Conservation (phyloP, 2,797 vertebrate genomes). For the Taenioides sp. region DNA sequence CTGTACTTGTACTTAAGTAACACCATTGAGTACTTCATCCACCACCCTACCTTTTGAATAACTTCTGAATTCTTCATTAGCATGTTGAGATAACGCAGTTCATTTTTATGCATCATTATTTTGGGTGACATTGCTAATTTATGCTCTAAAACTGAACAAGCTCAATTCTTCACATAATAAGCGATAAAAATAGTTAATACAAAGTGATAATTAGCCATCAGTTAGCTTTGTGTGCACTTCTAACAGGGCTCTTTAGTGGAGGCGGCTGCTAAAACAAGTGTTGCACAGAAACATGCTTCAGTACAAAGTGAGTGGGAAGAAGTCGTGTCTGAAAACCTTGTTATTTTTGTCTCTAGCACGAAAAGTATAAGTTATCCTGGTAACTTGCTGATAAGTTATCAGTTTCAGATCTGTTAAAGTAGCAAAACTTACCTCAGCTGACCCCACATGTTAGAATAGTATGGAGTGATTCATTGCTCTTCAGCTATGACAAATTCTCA, state of each 20-base stretch:
- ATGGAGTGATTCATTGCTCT: neutral
- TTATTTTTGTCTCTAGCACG: neutral
- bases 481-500: neutral
- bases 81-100: neutral
- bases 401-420: neutral
- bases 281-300: neutral
- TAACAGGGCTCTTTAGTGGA: neutral
- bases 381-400: neutral
- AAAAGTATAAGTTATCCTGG: neutral
- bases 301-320: constrained; percentile 1
- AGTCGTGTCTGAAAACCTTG: constrained; percentile 5
- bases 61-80: no score
- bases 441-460: neutral
- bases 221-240: neutral
- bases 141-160: neutral
- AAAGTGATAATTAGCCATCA: neutral
- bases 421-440: neutral
- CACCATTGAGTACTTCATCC: no score
- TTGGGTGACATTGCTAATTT: neutral
- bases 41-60: no score
- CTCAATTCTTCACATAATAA: neutral
- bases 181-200: neutral
- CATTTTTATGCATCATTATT: neutral
- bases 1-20: no score
- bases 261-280: constrained; percentile 7